These are phyloP conservation scores for Dichetophora obliterata DNA, from an alignment of 2,888 invertebrate species.

Conservation along the genomic window DNA sequence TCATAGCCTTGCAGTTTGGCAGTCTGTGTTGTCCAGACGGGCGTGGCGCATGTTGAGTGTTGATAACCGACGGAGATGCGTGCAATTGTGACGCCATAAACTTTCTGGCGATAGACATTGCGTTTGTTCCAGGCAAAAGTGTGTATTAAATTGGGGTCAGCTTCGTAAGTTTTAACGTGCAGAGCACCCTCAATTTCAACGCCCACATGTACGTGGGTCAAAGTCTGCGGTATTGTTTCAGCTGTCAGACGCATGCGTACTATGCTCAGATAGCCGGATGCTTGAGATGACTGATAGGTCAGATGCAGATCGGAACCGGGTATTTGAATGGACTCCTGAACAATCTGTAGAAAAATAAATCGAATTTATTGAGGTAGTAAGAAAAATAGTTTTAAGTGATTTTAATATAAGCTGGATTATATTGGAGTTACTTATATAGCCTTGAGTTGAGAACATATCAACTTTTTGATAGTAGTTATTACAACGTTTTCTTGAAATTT, in stretches of 20 bases:
- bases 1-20: constrained; percentile 95
- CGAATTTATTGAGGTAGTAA: too few relatives aligned
- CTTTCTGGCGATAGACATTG: constrained; percentile 97
- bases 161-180: constrained; percentile 93
- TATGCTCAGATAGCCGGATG: constrained; percentile 93
- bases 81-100: constrained; percentile 89
- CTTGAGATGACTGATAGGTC: constrained; percentile 95
- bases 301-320: constrained; percentile 94
- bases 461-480: too few relatives aligned
- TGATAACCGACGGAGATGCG: constrained; percentile 94
- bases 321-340: constrained; percentile 95
- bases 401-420: too few relatives aligned
- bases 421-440: too few relatives aligned
- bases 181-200: constrained; percentile 94
- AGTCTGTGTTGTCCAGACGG: constrained; percentile 96
- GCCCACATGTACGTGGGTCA: constrained; percentile 91
- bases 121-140: constrained; percentile 98
- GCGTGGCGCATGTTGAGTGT: constrained; percentile 86
- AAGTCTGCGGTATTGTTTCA: constrained; percentile 81
- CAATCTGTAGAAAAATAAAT: constrained; percentile 75
- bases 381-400: too few relatives aligned
- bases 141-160: constrained; percentile 94
- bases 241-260: constrained; percentile 91
- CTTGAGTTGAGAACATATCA: too few relatives aligned
- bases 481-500: too few relatives aligned